Conservation (phyloP, 2,888 invertebrate genomes). For the Euspilapteryx auroguttella region DNA sequence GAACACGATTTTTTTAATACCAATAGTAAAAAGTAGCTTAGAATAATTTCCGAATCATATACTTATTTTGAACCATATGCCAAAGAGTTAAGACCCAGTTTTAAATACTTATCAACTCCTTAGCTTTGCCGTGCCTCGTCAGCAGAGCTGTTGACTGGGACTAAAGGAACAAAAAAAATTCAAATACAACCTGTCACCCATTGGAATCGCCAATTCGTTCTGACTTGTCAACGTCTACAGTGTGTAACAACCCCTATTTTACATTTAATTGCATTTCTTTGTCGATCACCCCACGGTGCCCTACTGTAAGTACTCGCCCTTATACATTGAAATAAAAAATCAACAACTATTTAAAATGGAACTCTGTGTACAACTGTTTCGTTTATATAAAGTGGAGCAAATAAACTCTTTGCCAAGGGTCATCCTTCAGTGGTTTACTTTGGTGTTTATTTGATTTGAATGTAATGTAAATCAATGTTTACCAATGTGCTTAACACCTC, state of each 20-base stretch:
- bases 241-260: constrained; percentile 55
- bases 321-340: constrained; percentile 13
- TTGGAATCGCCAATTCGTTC: constrained; percentile 39
- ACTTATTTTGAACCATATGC: no score
- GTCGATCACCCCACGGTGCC: no score
- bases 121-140: no score
- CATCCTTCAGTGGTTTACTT: constrained; percentile 17
- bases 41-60: no score
- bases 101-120: no score
- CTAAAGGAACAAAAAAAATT: no score
- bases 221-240: constrained; percentile 48
- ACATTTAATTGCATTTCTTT: constrained; percentile 62
- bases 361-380: not conserved
- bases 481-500: constrained; percentile 37
- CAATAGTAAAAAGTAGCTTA: no score
- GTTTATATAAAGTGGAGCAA: not conserved
- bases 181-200: constrained; percentile 8
- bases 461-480: constrained; percentile 41
- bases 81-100: no score
- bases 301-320: constrained; percentile 55
- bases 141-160: no score
- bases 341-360: not conserved
- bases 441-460: constrained; percentile 42
- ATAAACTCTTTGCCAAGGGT: constrained; percentile 10
- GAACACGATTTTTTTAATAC: no score